Conservation (phyloP, 92 coral and sea anemone species). For the Porites lobata region DNA sequence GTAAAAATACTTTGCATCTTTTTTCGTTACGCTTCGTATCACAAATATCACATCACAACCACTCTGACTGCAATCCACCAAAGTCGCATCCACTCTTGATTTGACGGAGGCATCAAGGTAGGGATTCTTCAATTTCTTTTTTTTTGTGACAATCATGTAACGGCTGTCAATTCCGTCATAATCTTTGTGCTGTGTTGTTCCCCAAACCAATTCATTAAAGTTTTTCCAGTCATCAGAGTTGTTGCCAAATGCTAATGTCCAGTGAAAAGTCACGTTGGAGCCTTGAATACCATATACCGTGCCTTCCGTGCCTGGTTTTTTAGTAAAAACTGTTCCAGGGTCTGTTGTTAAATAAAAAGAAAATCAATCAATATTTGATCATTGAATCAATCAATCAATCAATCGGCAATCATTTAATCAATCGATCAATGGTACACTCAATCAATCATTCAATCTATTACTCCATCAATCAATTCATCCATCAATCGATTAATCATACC, state of each 20-base stretch:
- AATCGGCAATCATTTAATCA: background rate
- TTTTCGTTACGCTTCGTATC: background rate
- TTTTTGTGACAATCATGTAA: background rate
- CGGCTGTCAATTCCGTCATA: background rate
- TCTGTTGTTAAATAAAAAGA: background rate
- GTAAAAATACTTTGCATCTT: background rate
- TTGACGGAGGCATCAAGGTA: background rate
- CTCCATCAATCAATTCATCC: too few relatives aligned
- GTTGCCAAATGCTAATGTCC: background rate
- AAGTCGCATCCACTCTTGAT: background rate
- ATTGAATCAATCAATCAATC: background rate
- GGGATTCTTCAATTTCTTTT: background rate
- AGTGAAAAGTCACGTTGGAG: background rate
- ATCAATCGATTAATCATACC: too few relatives aligned
- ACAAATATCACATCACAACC: background rate
- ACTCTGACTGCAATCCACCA: background rate
- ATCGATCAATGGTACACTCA: background rate
- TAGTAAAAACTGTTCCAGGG: background rate
- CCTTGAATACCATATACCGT: background rate
- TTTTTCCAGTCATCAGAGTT: background rate
- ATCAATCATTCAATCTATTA: too few relatives aligned
- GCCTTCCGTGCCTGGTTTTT: background rate
- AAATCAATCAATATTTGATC: background rate
- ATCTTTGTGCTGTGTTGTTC: background rate
- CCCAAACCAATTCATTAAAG: background rate